Base-by-base conservation (phyloP, 1,140 invertebrate species). In the Arion vulgaris region DNA sequence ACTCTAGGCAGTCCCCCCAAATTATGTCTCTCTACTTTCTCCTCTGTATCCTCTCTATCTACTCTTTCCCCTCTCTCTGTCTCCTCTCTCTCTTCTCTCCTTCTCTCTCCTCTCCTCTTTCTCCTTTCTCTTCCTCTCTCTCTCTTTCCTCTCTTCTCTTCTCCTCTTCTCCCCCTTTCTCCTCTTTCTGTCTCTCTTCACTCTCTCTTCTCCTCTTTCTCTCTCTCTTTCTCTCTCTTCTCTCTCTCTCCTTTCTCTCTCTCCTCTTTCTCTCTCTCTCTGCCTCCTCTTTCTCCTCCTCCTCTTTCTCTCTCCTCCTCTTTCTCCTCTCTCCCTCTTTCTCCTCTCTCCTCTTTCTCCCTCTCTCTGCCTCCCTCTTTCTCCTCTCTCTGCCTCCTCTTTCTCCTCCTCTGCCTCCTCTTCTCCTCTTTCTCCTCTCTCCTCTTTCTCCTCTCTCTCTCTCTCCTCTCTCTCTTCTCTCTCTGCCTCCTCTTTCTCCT, bases 221-320 rank as follows among this genome's bases (percentile, higher is more conserved):
- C 19, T 79, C 57, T 66, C 19, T 79, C 76, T 79, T 38, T 66
- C 76, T 79, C 28, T 79, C 76, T 62, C 62, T 68, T 26, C n/a
- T 53, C 66, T 19, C 66, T 28, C 66, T 36, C 38, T 23, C 34
- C 51, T 79, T 49, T 66, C 76, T 79, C 51, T 79, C 76, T 79
- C 28, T 79, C 57, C 66, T 32, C 66, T 66, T 79, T 53, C 38
- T 28, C 34, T 34, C 38, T 28, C 66, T 36, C 66, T 53, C 53
- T 53, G 57, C 28, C 66, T 28, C 66, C 7, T 66, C 51, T 79
- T 28, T 66, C 51, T 79, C 51, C 66, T 28, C 66, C 51, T 79
- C 76, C 53, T 53, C 38, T 28, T 79, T 34, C 66, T 51, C 66
- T 53, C 66, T 51, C 66, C 34, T 62, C 76, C 66, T 53, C 66